A percentile compares a stretch with the other conserved stretches of the same genome.
Evolutionary conservation across 2,888 invertebrate genomes (phyloP).

Genomic region (Sericinus montela): DNA sequence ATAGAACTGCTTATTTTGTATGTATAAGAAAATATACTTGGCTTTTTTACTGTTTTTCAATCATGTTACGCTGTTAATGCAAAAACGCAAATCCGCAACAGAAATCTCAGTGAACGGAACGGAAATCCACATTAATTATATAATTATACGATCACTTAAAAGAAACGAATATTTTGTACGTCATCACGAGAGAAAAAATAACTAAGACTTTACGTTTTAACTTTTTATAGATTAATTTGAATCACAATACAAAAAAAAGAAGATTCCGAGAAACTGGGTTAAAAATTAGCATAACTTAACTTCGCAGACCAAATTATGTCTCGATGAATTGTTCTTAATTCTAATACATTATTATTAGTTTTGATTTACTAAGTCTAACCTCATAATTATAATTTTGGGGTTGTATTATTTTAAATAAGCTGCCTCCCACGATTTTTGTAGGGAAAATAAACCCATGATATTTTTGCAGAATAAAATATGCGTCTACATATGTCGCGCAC

Average conservation of each 20-base stretch:
- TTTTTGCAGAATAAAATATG: too few species aligned
- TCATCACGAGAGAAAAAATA: background rate
- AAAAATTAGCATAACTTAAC: conserved; percentile 13
- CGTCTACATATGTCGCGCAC: too few species aligned
- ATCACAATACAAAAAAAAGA: conserved; percentile 9
- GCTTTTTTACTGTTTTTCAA: too few species aligned
- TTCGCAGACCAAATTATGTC: conserved; percentile 7
- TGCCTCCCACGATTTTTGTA: too few species aligned
- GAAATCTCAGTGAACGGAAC: too few species aligned
- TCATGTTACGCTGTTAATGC: too few species aligned
- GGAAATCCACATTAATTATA: background rate
- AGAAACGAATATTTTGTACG: conserved; percentile 1
- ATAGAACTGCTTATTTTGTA: too few species aligned
- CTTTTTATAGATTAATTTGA: background rate
- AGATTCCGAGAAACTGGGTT: conserved; percentile 18
- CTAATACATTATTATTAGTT: conserved; percentile 8
- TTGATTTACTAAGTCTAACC: background rate
- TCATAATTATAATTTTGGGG: too few species aligned
- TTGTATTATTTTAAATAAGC: too few species aligned
- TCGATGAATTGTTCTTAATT: conserved; percentile 15
- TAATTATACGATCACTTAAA: background rate
- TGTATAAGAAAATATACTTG: too few species aligned
- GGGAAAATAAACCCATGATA: too few species aligned
- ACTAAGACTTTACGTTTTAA: conserved; percentile 9
- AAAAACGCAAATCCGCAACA: too few species aligned